phyloP scores from a whole-genome alignment of 2,888 invertebrate species.

The Cataglyphis altisquamis region DNA sequence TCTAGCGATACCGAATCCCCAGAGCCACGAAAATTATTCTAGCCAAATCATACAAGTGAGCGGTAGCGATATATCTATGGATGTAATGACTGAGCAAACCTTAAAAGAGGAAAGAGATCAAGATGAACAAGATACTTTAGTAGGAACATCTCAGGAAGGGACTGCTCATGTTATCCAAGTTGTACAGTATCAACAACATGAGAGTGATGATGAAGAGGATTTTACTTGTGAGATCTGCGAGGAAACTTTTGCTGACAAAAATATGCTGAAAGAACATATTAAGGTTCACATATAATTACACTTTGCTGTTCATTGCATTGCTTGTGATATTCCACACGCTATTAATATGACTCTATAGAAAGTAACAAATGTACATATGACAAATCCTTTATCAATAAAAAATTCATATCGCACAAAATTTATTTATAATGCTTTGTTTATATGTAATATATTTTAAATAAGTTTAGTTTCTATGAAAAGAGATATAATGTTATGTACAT shows the following conservation, averaged over 20 bases:
- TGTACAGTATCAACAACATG: conserved; percentile 75
- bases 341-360: conserved; percentile 58
- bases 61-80: conserved; percentile 69
- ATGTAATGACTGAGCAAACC: conserved; percentile 68
- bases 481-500: not conserved
- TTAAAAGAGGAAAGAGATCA: conserved; percentile 48
- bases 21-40: conserved; percentile 79
- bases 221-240: conserved; percentile 85
- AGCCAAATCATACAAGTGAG: conserved; percentile 78
- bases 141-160: conserved; percentile 48
- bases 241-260: conserved; percentile 83
- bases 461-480: not conserved
- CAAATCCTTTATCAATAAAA: not conserved
- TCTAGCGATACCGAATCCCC: conserved; percentile 80
- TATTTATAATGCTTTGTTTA: not conserved
- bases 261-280: conserved; percentile 84
- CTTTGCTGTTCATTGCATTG: conserved; percentile 64
- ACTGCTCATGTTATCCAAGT: conserved; percentile 73
- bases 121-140: conserved; percentile 65
- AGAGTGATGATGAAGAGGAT: conserved; percentile 79
- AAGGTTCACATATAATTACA: conserved; percentile 84
- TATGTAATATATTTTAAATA: conserved; percentile 5
- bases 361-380: conserved; percentile 16
- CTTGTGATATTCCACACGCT: conserved; percentile 73
- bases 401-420: conserved; percentile 10